Evolutionary conservation across 64 coral and sea anemone species (phyloP), one percentile per base, ranked within the genome.

Genomic region (Astreopora myriophthalma): DNA sequence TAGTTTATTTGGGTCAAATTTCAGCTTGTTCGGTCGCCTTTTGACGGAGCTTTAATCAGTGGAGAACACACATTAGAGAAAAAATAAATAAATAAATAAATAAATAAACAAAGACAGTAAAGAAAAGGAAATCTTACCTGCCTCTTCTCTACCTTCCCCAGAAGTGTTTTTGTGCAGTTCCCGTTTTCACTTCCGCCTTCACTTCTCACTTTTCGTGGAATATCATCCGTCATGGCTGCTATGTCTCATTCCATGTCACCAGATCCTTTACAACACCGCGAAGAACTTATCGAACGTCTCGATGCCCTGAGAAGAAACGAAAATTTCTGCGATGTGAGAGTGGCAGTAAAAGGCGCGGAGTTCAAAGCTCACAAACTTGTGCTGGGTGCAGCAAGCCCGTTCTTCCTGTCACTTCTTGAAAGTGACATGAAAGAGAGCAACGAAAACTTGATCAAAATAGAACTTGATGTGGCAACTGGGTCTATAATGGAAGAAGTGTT

Each of bases 401-500:
- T 79, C 29, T 79, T 79, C 17, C 13, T 58, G 28, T 32, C 44
- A 57, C 48, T 55, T 32, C 29, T 79, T 8, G 29, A 48, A 20
- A 52, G 76, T 12, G 25, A 58, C 44, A 79, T 58, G 76, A 58
- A 25, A 34, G 48, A 79, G 26, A 52, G 76, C 12, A 58, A 52
- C n/a, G 48, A 58, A 58, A 10, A 79, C 0, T 19, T 79, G 25
- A 79, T 79, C 27, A 79, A 17, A 79, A 58, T 79, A 55, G 48
- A 79, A 26, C 76, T 79, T 33, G 48, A 79, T 32, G 76, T 33
- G 17, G 76, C 48, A 79, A 79, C 76, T 55, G 44, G 26, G 3
- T 55, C 76, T 79, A 28, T 79, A 0, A 79, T 79, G 16, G 76
- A 60, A 79, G 46, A 55, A 16, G 44, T 58, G 16, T 20, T 79